These are phyloP conservation scores for Phengaris arion DNA, from an alignment of 2,888 invertebrate genomes.

Conservation along the genomic window DNA sequence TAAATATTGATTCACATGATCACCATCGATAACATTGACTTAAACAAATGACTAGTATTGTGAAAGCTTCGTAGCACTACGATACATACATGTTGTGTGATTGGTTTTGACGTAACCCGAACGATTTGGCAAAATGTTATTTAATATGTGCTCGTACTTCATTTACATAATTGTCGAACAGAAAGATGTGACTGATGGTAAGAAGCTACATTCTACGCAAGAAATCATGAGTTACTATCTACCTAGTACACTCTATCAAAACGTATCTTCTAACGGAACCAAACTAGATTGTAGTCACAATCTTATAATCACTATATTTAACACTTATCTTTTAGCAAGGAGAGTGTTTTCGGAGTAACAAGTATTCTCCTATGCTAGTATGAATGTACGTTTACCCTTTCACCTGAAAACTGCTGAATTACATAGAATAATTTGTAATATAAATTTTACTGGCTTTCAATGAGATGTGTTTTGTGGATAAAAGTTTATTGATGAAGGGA, in stretches of 20 bases:
- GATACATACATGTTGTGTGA: not conserved
- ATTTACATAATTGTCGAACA: slow-evolving; percentile 2
- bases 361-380: no score
- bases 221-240: not conserved
- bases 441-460: no score
- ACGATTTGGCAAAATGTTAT: not conserved
- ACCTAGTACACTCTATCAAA: not conserved
- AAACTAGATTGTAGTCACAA: no score
- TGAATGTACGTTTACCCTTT: no score
- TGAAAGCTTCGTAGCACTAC: not conserved
- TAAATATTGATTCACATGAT: not conserved
- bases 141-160: not conserved
- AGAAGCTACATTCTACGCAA: not conserved
- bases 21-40: slow-evolving; percentile 9
- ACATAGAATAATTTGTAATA: no score
- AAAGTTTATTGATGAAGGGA: no score
- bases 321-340: no score
- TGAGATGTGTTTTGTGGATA: no score
- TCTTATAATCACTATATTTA: no score
- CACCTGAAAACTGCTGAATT: no score
- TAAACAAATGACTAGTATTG: slow-evolving; percentile 18
- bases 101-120: slow-evolving; percentile 2
- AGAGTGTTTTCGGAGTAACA: no score
- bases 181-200: not conserved
- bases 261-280: no score